Base-by-base conservation (phyloP, 2,888 invertebrate genomes). In the Stenolophus ochropezus region DNA sequence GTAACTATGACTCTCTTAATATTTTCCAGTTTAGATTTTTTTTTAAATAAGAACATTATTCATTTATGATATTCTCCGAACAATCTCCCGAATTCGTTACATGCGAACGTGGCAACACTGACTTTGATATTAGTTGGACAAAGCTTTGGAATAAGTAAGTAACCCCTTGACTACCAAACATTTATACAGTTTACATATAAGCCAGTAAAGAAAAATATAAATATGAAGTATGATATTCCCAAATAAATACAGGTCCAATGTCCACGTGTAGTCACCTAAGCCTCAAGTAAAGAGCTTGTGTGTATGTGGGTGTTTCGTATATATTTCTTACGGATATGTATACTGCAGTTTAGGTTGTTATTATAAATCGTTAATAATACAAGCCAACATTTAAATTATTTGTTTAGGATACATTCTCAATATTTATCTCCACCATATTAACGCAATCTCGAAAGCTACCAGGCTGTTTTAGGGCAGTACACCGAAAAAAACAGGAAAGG, bases 401-500 rank as follows among this genome's bases (percentile, higher is more conserved):
- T 21, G 53, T 61, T 61, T 25, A 61, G 27, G 58, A 14, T 25
- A 33, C 65, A 69, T 69, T 69, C 65, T 33, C 65, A 69, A 18
- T 16, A 18, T 14, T 18, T 69, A 33, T 16, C 33, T 4, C n/a
- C 69, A 77, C 58, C 73, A 82, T 20, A 82, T 53, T 18, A 69
- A 6, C 27, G 65, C 65, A 83, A 74, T 83, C 78, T 69, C 33
- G 65, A 69, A 81, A 82, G 78, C 80, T 75, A 80, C 20, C 56
- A 82, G 42, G 79, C 76, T 69, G 53, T 20, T 58, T 58, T 21
- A 58, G 58, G 58, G 58, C 65, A 69, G 42, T 69, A 69, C 65
- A 69, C 65, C 73, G 49, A 73, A 23, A 73, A 23, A 14, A 73
- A 49, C 21, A 73, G 49, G 47, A 73, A 47, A 73, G 33, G 33